Evolutionary conservation across 1,140 invertebrate species (phyloP), one percentile per base, ranked within the genome.

Genomic region (Venturia canescens): DNA sequence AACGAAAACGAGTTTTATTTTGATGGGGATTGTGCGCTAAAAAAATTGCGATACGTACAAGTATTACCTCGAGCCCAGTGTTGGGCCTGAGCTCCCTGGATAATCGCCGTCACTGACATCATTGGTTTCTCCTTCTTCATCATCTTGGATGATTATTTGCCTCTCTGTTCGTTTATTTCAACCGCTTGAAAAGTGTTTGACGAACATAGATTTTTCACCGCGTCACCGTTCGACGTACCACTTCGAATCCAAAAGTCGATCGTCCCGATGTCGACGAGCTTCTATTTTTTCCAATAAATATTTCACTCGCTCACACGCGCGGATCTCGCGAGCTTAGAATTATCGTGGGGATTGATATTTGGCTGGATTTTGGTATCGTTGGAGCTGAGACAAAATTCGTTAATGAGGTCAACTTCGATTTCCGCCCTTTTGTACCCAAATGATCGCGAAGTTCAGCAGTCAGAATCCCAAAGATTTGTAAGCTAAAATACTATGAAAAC

Each of bases 61-160:
- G 88, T 85, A 78, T 90, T 91, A 57, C 93, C 91, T 88, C 94
- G 89, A 84, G 93, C 88, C 94, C 93, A 94, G 83, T 93, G 93
- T 81, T 94, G 93, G 27, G 92, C 91, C 83, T 94, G 94, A 16
- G 94, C 93, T 60, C 94, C 94, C 84, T 95, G 94, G 86, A 96
- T 96, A 89, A 96, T 95, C 85, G 95, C 95, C 85, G 95, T 95
- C 85, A 96, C 96, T 86, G 95, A 96, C 95, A 96, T 96, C 93
- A 96, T 96, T 80, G 95, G 96, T 89, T 96, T 96, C 90, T 96
- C 96, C 91, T 96, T 96, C 92, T 96, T 96, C 94, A 95, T 94
- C 95, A 96, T 95, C 83, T 89, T 91, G 78, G 38, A 27, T 13
- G 60, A 57, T 57, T 63, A 11, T 63, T 27, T 15, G 26, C 1